Conservation (phyloP, 2,888 invertebrate genomes). For the Agrotis clavis region DNA sequence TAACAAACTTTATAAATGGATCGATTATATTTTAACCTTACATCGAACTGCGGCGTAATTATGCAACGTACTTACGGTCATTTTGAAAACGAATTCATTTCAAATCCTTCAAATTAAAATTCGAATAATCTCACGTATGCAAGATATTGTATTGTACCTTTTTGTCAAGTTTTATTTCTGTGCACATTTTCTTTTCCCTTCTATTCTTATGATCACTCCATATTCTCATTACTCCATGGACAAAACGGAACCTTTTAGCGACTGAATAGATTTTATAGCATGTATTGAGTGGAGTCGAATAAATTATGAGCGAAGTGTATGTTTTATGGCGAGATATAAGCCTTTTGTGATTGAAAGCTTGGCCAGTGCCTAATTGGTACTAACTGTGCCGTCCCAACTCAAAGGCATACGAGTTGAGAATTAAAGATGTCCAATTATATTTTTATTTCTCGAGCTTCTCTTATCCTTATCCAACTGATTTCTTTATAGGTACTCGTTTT, state of each 20-base stretch:
- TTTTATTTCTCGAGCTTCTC: conserved; percentile 18
- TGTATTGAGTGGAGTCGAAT: conserved; percentile 54
- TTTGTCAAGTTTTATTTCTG: not conserved
- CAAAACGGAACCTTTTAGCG: conserved; percentile 76
- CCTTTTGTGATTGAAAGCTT: conserved; percentile 26
- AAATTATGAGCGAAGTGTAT: conserved; percentile 52
- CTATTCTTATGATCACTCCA: not conserved
- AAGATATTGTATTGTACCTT: too few species aligned
- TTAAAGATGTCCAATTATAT: conserved; percentile 25
- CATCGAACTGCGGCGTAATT: not conserved
- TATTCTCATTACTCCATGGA: not conserved
- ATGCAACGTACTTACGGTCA: not conserved
- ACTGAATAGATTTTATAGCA: conserved; percentile 73
- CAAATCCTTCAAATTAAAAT: too few species aligned
- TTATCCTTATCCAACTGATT: not conserved
- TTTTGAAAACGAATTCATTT: too few species aligned
- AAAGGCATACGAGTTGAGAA: not conserved
- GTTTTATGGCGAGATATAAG: conserved; percentile 53
- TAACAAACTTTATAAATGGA: too few species aligned
- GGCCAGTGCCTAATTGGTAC: conserved; percentile 32
- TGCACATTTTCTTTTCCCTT: not conserved
- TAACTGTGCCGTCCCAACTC: conserved; percentile 10
- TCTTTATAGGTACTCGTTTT: not conserved
- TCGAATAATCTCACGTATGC: too few species aligned
- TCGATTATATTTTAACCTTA: not conserved